phyloP scores from a whole-genome alignment of 2,888 invertebrate genomes.

The Leuctra nigra region DNA sequence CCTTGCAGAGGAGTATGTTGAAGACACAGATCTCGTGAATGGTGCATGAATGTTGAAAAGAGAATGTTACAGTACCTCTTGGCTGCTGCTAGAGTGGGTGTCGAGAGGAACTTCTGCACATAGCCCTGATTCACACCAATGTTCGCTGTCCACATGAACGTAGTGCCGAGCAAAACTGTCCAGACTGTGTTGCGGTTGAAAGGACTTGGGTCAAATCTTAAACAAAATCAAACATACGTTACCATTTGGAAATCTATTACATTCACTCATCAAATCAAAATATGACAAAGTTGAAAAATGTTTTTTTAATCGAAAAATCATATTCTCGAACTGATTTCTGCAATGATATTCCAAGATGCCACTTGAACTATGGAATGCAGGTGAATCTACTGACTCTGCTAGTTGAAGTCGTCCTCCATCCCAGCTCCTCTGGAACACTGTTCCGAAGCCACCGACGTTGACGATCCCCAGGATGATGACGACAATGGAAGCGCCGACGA shows the following conservation, averaged over 20 bases:
- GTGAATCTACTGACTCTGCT: not conserved
- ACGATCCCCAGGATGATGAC: slow-evolving; percentile 18
- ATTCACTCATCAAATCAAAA: too few relatives aligned
- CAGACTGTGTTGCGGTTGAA: slow-evolving; percentile 44
- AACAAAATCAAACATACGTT: too few relatives aligned
- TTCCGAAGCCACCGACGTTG: slow-evolving; percentile 17
- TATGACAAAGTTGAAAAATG: too few relatives aligned
- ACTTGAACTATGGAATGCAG: not conserved
- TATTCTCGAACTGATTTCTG: too few relatives aligned
- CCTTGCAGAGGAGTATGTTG: too few relatives aligned
- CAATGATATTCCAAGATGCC: too few relatives aligned
- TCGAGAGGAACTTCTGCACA: slow-evolving; percentile 53
- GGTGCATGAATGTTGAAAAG: too few relatives aligned
- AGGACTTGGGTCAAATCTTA: slow-evolving; percentile 10
- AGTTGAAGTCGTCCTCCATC: not conserved
- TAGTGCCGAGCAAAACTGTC: slow-evolving; percentile 50
- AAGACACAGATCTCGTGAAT: too few relatives aligned
- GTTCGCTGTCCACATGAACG: slow-evolving; percentile 49
- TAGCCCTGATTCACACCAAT: slow-evolving; percentile 51
- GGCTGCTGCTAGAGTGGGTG: slow-evolving; percentile 50
- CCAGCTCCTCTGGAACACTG: slow-evolving; percentile 16
- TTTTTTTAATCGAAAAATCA: too few relatives aligned
- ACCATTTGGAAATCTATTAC: too few relatives aligned
- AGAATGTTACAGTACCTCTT: too few relatives aligned
- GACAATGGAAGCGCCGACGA: slow-evolving; percentile 18